Conservation (phyloP, 2,113 vertebrate species). For the Garra rufa region DNA sequence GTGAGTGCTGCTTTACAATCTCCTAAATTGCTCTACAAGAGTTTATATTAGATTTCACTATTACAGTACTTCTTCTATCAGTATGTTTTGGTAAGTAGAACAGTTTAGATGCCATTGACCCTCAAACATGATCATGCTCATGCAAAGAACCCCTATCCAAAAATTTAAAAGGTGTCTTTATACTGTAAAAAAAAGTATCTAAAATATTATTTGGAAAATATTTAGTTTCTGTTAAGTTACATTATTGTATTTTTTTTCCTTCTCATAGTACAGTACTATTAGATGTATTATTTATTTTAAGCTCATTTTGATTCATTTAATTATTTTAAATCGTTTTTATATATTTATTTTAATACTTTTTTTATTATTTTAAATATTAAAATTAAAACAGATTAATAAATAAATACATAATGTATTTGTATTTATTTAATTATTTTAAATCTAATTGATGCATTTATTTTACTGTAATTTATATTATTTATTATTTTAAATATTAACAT, state of each 20-base stretch:
- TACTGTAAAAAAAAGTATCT: neutral
- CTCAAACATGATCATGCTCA: neutral
- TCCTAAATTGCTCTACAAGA: too few species aligned
- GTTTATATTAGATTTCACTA: neutral
- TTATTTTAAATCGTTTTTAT: neutral
- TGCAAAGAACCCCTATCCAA: neutral
- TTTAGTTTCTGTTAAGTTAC: neutral
- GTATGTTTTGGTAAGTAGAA: neutral
- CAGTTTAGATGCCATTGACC: neutral
- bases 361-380: too few species aligned
- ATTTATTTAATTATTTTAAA: too few species aligned
- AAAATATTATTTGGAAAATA: neutral
- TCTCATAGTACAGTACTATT: neutral
- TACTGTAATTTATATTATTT: too few species aligned
- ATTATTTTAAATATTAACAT: too few species aligned
- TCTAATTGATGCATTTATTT: too few species aligned
- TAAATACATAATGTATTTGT: too few species aligned
- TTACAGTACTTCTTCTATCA: too few species aligned
- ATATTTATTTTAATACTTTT: neutral
- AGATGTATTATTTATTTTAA: neutral
- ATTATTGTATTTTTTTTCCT: neutral
- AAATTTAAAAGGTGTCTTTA: neutral
- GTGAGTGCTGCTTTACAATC: constrained; percentile 79
- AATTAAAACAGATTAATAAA: too few species aligned
- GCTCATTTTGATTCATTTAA: neutral